Evolutionary conservation across 2,113 vertebrate genomes (phyloP).

Genomic region (Carlito syrichta): DNA sequence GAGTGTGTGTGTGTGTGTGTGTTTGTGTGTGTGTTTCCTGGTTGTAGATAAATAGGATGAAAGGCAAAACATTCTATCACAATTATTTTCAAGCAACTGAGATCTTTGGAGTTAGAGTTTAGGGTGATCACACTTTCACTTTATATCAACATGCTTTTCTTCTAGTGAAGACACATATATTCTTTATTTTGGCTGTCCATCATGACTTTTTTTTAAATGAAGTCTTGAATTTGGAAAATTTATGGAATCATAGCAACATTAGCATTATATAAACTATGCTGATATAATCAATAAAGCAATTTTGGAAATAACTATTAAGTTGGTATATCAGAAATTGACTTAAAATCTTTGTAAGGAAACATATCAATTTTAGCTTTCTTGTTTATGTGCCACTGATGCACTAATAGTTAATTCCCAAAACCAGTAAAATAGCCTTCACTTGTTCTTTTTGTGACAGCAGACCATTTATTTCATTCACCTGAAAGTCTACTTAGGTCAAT

Average conservation of each 20-base stretch:
- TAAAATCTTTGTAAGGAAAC: not conserved
- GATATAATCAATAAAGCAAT: not conserved
- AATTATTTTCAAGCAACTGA: conserved; percentile 21
- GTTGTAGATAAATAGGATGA: not conserved
- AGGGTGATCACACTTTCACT: not conserved
- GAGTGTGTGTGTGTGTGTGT: no score
- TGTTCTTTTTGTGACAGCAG: not conserved
- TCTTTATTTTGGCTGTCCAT: not conserved
- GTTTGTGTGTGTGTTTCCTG: not conserved
- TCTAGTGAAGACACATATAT: not conserved
- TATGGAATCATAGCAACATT: not conserved
- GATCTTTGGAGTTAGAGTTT: not conserved
- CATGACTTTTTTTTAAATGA: not conserved
- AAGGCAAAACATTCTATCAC: not conserved
- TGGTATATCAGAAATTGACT: not conserved
- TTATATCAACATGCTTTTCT: not conserved
- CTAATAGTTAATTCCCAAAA: not conserved
- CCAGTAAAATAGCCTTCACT: not conserved
- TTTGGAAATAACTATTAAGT: not conserved
- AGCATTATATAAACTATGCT: not conserved
- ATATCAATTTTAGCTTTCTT: not conserved
- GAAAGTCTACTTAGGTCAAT: not conserved
- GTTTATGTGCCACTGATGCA: not conserved
- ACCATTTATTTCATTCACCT: not conserved
- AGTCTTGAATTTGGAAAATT: conserved; percentile 17